These are phyloP conservation scores for Progne subis DNA, from an alignment of 2,113 vertebrate species.

Conservation along the genomic window DNA sequence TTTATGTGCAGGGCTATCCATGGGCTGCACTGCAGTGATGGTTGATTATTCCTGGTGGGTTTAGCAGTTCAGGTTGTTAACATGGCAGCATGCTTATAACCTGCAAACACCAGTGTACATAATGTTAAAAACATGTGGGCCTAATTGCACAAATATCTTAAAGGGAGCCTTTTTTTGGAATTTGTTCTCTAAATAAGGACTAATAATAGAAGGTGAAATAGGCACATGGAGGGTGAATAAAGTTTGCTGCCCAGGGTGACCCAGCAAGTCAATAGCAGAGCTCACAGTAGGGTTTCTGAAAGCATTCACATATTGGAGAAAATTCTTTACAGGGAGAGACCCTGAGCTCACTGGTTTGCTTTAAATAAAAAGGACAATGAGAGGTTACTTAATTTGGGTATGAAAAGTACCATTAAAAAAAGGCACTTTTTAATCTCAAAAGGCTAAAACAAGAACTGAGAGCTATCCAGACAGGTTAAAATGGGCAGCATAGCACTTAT, in stretches of 20 bases:
- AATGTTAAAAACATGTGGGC: not conserved
- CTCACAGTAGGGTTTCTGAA: not conserved
- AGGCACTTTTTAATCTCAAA: not conserved
- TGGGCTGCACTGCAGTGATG: not conserved
- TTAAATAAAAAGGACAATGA: slow-evolving; percentile 1
- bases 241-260: not conserved
- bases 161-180: not conserved
- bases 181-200: not conserved
- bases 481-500: not conserved
- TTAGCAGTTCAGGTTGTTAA: not conserved
- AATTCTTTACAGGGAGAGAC: not conserved
- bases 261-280: not conserved
- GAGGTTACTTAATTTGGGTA: slow-evolving; percentile 13
- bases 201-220: not conserved
- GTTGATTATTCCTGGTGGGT: not conserved
- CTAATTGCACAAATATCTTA: not conserved
- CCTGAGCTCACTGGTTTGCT: not conserved
- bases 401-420: not conserved
- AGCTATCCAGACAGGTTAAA: not conserved
- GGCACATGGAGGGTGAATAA: not conserved
- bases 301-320: not conserved
- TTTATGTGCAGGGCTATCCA: not conserved
- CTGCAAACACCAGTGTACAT: not conserved
- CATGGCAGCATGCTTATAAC: not conserved
- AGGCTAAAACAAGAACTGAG: not conserved